phyloP scores from a whole-genome alignment of 2,888 invertebrate species.

The Linnaemya vulpina region DNA sequence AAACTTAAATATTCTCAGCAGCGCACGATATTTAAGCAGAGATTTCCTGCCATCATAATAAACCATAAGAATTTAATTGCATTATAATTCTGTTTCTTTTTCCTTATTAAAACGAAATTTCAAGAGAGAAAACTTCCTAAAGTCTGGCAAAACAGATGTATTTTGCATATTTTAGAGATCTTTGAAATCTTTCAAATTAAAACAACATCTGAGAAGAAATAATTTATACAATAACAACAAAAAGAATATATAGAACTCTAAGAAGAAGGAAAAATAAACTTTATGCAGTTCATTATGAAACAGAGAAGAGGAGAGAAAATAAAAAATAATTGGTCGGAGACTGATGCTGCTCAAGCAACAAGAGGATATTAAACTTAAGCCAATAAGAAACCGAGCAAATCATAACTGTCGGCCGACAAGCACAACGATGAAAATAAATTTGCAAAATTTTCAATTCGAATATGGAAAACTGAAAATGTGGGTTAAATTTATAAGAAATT shows the following conservation, averaged over 20 bases:
- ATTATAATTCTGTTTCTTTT: conserved; percentile 50
- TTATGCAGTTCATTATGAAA: not conserved
- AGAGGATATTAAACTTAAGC: not conserved
- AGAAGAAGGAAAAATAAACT: not conserved
- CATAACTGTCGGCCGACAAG: conserved; percentile 9
- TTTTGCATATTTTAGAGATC: conserved; percentile 42
- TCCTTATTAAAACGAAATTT: conserved; percentile 4
- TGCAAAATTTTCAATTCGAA: not conserved
- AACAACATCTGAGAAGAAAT: not conserved
- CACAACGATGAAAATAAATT: not conserved
- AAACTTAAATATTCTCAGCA: conserved; percentile 17
- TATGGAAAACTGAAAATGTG: not conserved
- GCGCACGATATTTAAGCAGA: not conserved
- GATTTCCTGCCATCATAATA: conserved; percentile 40
- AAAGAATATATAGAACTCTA: too few species aligned
- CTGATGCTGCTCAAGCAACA: not conserved
- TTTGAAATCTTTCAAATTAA: conserved; percentile 36
- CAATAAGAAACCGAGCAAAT: not conserved
- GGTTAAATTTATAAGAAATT: too few species aligned
- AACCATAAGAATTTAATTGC: conserved; percentile 53
- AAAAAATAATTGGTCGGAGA: not conserved
- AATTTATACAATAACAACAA: not conserved
- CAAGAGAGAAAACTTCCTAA: conserved; percentile 25
- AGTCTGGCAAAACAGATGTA: not conserved
- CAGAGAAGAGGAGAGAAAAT: not conserved